These are phyloP conservation scores for Eilema griseolum DNA, from an alignment of 2,888 invertebrate genomes.

Conservation along the genomic window DNA sequence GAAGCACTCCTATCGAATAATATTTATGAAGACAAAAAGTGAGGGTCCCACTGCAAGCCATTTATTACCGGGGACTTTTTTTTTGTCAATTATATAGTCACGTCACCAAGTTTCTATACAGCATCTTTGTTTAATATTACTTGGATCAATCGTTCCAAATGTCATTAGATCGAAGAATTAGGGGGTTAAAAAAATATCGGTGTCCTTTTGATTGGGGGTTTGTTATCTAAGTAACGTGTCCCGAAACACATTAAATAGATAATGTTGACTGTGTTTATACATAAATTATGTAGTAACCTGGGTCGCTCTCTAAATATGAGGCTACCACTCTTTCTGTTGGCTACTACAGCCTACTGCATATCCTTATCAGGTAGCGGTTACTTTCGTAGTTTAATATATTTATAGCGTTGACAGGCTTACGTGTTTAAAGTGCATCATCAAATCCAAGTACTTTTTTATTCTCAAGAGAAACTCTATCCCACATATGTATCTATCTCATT, in stretches of 20 bases:
- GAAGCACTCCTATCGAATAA: slow-evolving; percentile 73
- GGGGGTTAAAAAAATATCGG: slow-evolving; percentile 56
- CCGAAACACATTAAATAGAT: slow-evolving; percentile 67
- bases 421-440: slow-evolving; percentile 57
- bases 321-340: slow-evolving; percentile 61
- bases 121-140: slow-evolving; percentile 63
- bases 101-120: slow-evolving; percentile 63
- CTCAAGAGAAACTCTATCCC: slow-evolving; percentile 65
- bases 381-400: slow-evolving; percentile 81
- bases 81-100: slow-evolving; percentile 72
- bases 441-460: slow-evolving; percentile 76
- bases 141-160: slow-evolving; percentile 56
- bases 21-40: slow-evolving; percentile 79
- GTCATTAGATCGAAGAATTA: slow-evolving; percentile 53
- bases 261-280: slow-evolving; percentile 68
- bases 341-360: slow-evolving; percentile 82
- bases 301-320: slow-evolving; percentile 66
- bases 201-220: slow-evolving; percentile 53
- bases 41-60: slow-evolving; percentile 59
- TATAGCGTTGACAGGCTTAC: slow-evolving; percentile 79
- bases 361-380: slow-evolving; percentile 83
- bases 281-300: slow-evolving; percentile 70
- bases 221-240: slow-evolving; percentile 74
- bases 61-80: slow-evolving; percentile 67
- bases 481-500: slow-evolving; percentile 50